Evolutionary conservation across 2,113 vertebrate species (phyloP), one percentile per base, ranked within the genome.

Genomic region (Leptodactylus fuscus): DNA sequence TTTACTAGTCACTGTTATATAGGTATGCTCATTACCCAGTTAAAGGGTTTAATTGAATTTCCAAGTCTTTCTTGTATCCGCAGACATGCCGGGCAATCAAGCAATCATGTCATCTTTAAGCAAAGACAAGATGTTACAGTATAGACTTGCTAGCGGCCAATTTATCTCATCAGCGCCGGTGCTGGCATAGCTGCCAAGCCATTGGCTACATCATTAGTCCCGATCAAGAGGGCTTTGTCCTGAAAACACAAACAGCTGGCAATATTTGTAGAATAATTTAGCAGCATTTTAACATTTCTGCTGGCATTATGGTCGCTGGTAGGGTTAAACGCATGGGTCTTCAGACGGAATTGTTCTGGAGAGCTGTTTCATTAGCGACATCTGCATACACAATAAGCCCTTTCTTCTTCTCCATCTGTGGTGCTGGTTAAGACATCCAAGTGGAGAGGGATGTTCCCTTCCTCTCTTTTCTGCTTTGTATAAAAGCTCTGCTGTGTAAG

Each of bases 191-290:
- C 36, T 73, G 81, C 81, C 81, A 83, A 83, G 46, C 69, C 49
- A 51, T 71, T 83, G 81, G 48, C 67, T 73, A 41, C 36, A 74
- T 83, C 69, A 58, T 83, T 83, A 83, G 67, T 83, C 36, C 81
- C 36, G 81, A 83, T 83, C 81, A 83, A 83, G 81, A 55, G 62
- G 49, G 48, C 81, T 83, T 83, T 83, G 81, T 83, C 81, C 49
- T 71, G 81, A 11, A 74, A 83, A 73, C 67, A 83, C 81, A 83
- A 83, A 83, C 81, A 83, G 81, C 81, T 83, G 81, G 81, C 53
- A 83, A 70, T 83, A 83, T 83, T 83, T 83, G 81, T 24, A 16
- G 81, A 83, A 83, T 83, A 83, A 83, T 83, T 73, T 34, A 29
- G 65, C 46, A 41, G 65, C 67, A 41, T 82, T 82, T 71, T 51